phyloP scores from a whole-genome alignment of 2,797 vertebrate genomes.

The Tokudaia muenninki region DNA sequence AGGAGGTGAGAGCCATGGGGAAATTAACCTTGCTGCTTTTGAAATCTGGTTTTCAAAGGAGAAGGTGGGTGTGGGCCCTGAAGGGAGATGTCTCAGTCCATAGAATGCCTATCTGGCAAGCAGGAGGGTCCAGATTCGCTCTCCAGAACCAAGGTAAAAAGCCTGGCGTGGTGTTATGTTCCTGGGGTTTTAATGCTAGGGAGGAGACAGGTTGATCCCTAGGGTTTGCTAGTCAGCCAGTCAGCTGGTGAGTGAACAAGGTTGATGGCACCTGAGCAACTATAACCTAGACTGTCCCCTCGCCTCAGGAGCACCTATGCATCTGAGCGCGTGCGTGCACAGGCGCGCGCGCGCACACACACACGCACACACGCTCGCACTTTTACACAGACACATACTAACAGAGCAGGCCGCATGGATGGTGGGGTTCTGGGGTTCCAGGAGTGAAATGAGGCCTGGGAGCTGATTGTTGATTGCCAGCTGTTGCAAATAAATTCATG shows the following conservation, averaged over 20 bases:
- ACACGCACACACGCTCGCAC: not conserved
- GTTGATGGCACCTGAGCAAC: not conserved
- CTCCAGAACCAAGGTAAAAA: not conserved
- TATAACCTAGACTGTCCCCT: not conserved
- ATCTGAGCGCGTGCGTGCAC: not conserved
- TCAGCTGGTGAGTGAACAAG: not conserved
- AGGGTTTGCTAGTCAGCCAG: too few species aligned
- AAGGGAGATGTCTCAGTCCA: not conserved
- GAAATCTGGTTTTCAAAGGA: constrained; percentile 44
- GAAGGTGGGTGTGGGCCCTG: not conserved
- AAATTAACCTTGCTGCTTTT: not conserved
- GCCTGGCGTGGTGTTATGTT: not conserved
- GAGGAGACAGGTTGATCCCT: not conserved
- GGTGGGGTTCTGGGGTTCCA: constrained; percentile 33
- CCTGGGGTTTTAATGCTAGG: not conserved
- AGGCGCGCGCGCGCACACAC: not conserved
- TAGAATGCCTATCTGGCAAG: not conserved
- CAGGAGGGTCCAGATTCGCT: not conserved
- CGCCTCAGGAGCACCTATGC: not conserved
- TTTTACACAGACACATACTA: too few species aligned
- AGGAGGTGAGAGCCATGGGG: constrained; percentile 58
- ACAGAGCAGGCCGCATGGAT: not conserved
- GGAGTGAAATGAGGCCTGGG: constrained; percentile 43
- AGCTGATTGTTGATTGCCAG: constrained; percentile 59
- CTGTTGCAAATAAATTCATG: constrained; percentile 53